Evolutionary conservation across 2,888 invertebrate genomes (phyloP).

Genomic region (Alloscopus bannaensis): DNA sequence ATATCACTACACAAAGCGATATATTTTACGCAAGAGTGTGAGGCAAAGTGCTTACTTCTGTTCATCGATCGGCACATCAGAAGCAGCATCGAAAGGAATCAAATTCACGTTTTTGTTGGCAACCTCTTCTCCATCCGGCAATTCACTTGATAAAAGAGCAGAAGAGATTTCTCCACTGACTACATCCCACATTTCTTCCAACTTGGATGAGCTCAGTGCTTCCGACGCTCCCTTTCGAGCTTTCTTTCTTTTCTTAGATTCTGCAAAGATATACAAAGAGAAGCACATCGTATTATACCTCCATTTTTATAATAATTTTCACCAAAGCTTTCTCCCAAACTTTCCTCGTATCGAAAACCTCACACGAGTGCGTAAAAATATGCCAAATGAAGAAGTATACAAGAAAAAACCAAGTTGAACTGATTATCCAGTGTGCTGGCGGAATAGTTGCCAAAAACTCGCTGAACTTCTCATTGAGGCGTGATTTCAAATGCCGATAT

Average conservation of each 20-base stretch:
- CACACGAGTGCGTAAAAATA: too few relatives aligned
- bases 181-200: constrained; percentile 65
- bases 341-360: too few relatives aligned
- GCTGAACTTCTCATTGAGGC: too few relatives aligned
- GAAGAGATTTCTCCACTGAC: constrained; percentile 66
- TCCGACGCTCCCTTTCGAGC: constrained; percentile 30
- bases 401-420: not conserved
- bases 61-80: constrained; percentile 89
- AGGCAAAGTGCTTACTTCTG: too few relatives aligned
- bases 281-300: constrained; percentile 37
- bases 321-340: constrained; percentile 6
- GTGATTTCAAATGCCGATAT: too few relatives aligned
- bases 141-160: constrained; percentile 63
- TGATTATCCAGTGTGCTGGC: too few relatives aligned
- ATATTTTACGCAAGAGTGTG: constrained; percentile 72
- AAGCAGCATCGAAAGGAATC: constrained; percentile 90
- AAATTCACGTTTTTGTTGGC: constrained; percentile 79
- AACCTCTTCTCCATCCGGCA: constrained; percentile 60
- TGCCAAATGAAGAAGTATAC: not conserved
- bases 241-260: constrained; percentile 58
- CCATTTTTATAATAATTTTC: constrained; percentile 60
- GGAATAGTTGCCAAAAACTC: too few relatives aligned
- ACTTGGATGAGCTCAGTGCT: constrained; percentile 60
- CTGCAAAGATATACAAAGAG: constrained; percentile 30
- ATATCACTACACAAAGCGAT: not conserved